Evolutionary conservation across 2,113 vertebrate species (phyloP), one percentile per base, ranked within the genome.

Genomic region (Brachyhypopomus gauderio): DNA sequence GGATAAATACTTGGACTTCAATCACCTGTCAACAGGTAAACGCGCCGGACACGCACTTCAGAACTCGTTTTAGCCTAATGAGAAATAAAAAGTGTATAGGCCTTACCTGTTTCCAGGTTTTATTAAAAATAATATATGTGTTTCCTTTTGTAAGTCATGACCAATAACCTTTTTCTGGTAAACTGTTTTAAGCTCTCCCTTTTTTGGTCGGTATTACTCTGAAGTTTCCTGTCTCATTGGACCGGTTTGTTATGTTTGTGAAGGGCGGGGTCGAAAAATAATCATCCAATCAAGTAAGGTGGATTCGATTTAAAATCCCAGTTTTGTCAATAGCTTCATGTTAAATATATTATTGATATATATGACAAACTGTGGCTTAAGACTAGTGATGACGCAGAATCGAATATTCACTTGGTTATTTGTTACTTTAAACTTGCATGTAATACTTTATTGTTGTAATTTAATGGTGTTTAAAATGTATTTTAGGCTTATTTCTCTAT

Each of bases 61-160:
- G 27, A 12, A 36, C 3, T 19, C 30, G 11, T 17, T 17, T 56
- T 14, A 16, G 9, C 20, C 8, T 1, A n/a, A 6, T 30, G 12
- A 0, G 22, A 67, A 62, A 63, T 12, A 69, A 64, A 79, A 41
- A 5, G 27, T 5, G 3, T 5, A 4, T 36, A 3, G 5, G 5
- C 63, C 82, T 84, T 84, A 84, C 83, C 83, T 80, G 6, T 72
- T 34, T 9, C 16, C 67, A 22, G 72, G 55, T 6, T 41, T 41
- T 70, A 6, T 64, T 30, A 70, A 14, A 0, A 4, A 27, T 14
- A 56, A 30, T 22, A 14, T n/a, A 59, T 23, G n/a, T 16, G 36
- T 60, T 1, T 74, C 52, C 77, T 30, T 19, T 20, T 17, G n/a
- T 41, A 62, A 59, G 30, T 5, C 27, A 70, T 75, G 41, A 19